Evolutionary conservation across 1,140 invertebrate species (phyloP).

Genomic region (Delia radicum): DNA sequence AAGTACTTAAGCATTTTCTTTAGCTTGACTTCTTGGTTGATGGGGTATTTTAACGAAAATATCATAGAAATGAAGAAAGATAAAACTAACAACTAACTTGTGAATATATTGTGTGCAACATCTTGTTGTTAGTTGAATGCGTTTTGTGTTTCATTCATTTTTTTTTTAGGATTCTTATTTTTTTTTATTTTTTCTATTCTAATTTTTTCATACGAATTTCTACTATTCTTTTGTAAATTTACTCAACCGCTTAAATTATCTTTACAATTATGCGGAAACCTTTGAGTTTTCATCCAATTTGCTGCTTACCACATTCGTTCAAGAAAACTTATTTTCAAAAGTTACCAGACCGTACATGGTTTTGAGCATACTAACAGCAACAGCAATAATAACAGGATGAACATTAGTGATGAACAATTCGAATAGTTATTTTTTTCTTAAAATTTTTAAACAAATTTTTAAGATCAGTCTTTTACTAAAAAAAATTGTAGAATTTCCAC

Average conservation of each 20-base stretch:
- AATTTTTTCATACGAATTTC: background rate
- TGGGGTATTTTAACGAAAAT: background rate
- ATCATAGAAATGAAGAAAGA: background rate
- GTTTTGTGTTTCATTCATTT: background rate
- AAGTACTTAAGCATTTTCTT: background rate
- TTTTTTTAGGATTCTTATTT: background rate
- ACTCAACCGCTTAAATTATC: conserved; percentile 18
- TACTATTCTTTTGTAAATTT: conserved; percentile 1
- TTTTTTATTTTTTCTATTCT: background rate
- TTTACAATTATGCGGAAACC: conserved; percentile 15
- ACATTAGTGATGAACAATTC: no score
- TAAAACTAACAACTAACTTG: background rate
- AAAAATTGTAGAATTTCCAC: no score
- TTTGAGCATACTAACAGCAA: background rate
- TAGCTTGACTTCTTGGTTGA: background rate
- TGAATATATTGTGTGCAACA: background rate
- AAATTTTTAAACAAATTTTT: no score
- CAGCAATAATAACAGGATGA: no score
- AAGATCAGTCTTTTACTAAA: no score
- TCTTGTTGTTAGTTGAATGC: background rate
- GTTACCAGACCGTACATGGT: background rate
- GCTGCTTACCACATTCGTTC: background rate
- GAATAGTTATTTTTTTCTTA: no score
- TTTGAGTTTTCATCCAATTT: conserved; percentile 21
- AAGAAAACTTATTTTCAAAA: conserved; percentile 3